Evolutionary conservation across 2,797 vertebrate genomes (phyloP), one percentile per base, ranked within the genome.

Genomic region (Furcifer pardalis): DNA sequence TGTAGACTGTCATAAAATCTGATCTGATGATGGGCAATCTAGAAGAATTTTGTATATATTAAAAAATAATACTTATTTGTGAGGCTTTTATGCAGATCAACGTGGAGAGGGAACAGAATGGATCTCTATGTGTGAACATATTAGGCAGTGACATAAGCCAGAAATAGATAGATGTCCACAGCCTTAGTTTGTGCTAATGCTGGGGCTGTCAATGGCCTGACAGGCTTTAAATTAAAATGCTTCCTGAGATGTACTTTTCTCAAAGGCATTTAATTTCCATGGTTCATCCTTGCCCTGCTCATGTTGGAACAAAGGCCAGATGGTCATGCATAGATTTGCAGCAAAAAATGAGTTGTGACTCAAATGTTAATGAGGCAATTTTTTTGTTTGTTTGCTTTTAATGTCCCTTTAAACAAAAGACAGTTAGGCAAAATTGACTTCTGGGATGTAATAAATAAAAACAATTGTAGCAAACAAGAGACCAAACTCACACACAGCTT

Each of bases 301-400:
- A 37, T 81, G 35, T 25, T 62, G 82, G 42, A 88, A 12, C 5
- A 87, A 82, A 23, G 75, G 0, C 1, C 79, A 86, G 84, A 86
- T 86, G 84, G 84, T 49, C 79, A 69, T 63, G 84, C 84, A 86
- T 86, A 86, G 84, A 86, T 86, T 86, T 86, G 65, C 73, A 76
- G 74, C 84, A 86, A 77, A 86, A 77, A 15, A 56, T 40, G 73
- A 86, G 63, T 46, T 86, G 84, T 86, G 84, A 86, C 52, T 81
- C 73, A 86, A 76, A 86, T 86, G 76, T 86, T 81, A 86, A 86
- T 86, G 65, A 86, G 84, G 73, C 73, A 44, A 13, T 21, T 81
- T 79, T 62, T 81, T 77, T 13, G 1, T 4, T 79, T 71, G 73
- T 69, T 86, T 77, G n/a, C n/a, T 56, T 82, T 86, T 44, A 44